phyloP scores from a whole-genome alignment of 2,888 invertebrate genomes.

The Agonum fuliginosum region DNA sequence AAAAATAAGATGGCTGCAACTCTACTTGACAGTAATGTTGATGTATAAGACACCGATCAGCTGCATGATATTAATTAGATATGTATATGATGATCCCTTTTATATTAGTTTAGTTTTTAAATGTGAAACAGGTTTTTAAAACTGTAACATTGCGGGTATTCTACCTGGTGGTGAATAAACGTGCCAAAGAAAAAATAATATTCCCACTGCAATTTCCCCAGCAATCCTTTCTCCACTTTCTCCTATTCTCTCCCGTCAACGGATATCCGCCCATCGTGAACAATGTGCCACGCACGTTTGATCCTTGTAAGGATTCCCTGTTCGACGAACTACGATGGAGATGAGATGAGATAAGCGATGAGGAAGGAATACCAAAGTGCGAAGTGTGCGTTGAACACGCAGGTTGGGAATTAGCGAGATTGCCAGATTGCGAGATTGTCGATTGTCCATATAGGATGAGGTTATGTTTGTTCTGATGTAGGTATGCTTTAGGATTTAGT shows the following conservation, averaged over 20 bases:
- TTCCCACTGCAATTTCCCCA: too few species aligned
- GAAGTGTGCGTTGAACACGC: neutral
- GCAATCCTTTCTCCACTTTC: too few species aligned
- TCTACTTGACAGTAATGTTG: too few species aligned
- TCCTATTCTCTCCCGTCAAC: constrained; percentile 11
- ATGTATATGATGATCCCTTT: too few species aligned
- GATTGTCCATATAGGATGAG: neutral
- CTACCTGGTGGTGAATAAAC: too few species aligned
- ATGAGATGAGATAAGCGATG: constrained; percentile 2
- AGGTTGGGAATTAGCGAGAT: neutral
- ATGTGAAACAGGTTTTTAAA: too few species aligned
- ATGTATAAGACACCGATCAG: too few species aligned
- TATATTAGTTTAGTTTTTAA: too few species aligned
- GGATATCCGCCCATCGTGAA: constrained; percentile 28
- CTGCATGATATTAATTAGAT: too few species aligned
- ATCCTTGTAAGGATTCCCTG: constrained; percentile 9
- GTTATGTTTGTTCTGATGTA: neutral
- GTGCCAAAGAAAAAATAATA: too few species aligned
- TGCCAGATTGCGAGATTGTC: neutral
- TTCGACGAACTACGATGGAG: neutral
- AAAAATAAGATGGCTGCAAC: too few species aligned
- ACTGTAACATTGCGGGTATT: too few species aligned
- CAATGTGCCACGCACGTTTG: constrained; percentile 12
- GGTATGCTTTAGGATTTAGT: neutral
- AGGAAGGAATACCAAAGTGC: neutral